phyloP scores from a whole-genome alignment of 30 jellyfish, hydroid and myxozoan genomes.

The Aurelia sp. region DNA sequence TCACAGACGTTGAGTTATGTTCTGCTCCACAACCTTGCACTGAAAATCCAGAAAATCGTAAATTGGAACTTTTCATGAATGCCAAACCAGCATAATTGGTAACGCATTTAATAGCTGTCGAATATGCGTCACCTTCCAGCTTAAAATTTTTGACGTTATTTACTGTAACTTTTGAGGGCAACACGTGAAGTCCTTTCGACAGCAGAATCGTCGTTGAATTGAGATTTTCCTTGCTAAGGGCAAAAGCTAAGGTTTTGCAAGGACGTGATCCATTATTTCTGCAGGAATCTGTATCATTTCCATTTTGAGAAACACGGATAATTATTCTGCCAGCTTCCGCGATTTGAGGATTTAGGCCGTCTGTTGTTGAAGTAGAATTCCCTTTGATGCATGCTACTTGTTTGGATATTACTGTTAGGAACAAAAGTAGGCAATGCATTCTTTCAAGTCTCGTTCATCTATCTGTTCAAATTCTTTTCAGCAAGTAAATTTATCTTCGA shows the following conservation, averaged over 20 bases:
- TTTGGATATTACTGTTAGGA: too few species aligned
- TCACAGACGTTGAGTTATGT: constrained; percentile 26
- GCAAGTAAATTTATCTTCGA: too few species aligned
- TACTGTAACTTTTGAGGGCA: not conserved
- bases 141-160: not conserved
- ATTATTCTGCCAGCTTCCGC: not conserved
- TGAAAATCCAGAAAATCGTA: constrained; percentile 14
- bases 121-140: constrained; percentile 1
- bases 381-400: too few species aligned
- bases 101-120: not conserved
- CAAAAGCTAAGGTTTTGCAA: constrained; percentile 66
- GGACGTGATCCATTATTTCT: constrained; percentile 34
- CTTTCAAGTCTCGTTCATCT: too few species aligned
- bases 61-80: constrained; percentile 15
- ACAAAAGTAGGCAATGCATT: too few species aligned
- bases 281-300: constrained; percentile 16
- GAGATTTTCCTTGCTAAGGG: constrained; percentile 14
- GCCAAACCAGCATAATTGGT: constrained; percentile 41
- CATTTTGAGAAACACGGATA: constrained; percentile 10
- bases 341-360: too few species aligned
- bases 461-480: too few species aligned
- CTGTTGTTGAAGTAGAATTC: too few species aligned
- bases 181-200: constrained; percentile 17
- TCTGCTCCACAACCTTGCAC: constrained; percentile 39
- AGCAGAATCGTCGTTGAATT: constrained; percentile 36